Percentiles rank a stretch among this genome's conserved stretches.
Conservation (phyloP, 2,113 vertebrate species). For the Tetraodon nigroviridis region DNA sequence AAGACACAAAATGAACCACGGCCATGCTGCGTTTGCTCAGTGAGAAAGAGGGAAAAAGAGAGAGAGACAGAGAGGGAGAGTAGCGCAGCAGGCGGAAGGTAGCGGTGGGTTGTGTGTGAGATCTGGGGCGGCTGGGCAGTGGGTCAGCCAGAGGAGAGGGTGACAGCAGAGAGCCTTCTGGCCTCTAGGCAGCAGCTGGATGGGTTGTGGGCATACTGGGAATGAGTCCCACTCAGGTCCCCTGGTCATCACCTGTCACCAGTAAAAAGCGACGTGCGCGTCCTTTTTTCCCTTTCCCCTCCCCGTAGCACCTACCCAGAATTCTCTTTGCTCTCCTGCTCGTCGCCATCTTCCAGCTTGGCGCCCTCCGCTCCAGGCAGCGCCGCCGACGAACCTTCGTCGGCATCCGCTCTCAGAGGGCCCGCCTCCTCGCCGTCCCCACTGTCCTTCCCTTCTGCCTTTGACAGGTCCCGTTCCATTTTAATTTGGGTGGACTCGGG, state of each 20-base stretch:
- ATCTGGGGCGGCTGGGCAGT: slow-evolving; percentile 49
- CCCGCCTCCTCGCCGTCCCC: slow-evolving; percentile 33
- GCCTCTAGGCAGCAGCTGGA: slow-evolving; percentile 52
- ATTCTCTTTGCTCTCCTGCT: slow-evolving; percentile 65
- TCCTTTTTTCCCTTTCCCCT: not conserved
- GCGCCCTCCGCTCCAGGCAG: slow-evolving; percentile 34
- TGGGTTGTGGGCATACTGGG: slow-evolving; percentile 41
- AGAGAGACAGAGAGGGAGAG: slow-evolving; percentile 10
- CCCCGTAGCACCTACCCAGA: slow-evolving; percentile 69
- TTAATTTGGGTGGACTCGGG: slow-evolving; percentile 43
- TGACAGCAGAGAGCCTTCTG: slow-evolving; percentile 21
- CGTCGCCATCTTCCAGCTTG: slow-evolving; percentile 60
- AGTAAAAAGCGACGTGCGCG: not conserved
- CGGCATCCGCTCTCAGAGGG: slow-evolving; percentile 38
- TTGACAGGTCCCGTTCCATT: slow-evolving; percentile 28
- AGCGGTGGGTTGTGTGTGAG: slow-evolving; percentile 50
- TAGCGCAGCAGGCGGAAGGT: slow-evolving; percentile 48
- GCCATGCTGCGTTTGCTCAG: slow-evolving; percentile 37
- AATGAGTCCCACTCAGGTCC: slow-evolving; percentile 47
- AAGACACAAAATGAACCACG: slow-evolving; percentile 31
- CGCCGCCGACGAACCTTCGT: slow-evolving; percentile 50
- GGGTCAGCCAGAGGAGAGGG: slow-evolving; percentile 32
- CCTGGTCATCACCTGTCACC: slow-evolving; percentile 1
- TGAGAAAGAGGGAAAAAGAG: slow-evolving; percentile 22
- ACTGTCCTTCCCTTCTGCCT: slow-evolving; percentile 33